Percentiles rank a stretch among this genome's conserved stretches.
These are phyloP conservation scores for Cosmopolites sordidus DNA, from an alignment of 2,888 invertebrate genomes.

Conservation along the genomic window DNA sequence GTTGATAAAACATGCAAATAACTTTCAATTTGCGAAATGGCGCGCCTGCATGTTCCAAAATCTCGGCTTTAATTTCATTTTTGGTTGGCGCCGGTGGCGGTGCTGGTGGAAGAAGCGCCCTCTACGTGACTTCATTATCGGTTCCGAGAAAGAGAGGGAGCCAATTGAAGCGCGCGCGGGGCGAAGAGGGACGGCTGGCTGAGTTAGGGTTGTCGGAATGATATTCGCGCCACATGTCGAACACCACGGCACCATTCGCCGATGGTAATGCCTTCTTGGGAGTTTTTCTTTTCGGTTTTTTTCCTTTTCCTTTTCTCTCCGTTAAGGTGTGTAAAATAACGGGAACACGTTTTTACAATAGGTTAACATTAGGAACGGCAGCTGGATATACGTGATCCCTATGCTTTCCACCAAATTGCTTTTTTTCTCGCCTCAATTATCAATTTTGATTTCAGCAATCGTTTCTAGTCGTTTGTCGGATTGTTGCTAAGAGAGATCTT, in stretches of 20 bases:
- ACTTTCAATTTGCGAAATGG: slow-evolving; percentile 24
- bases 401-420: no score
- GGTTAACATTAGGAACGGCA: slow-evolving; percentile 9
- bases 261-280: slow-evolving; percentile 21
- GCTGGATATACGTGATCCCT: not conserved
- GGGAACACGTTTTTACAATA: slow-evolving; percentile 20
- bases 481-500: no score
- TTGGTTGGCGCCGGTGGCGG: slow-evolving; percentile 17
- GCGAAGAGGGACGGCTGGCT: not conserved
- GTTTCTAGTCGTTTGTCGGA: no score
- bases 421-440: no score
- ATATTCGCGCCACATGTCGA: slow-evolving; percentile 25
- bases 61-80: slow-evolving; percentile 25
- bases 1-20: slow-evolving; percentile 25
- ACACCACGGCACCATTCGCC: not conserved
- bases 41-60: slow-evolving; percentile 21
- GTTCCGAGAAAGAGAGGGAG: not conserved
- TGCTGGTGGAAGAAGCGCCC: slow-evolving; percentile 8
- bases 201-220: slow-evolving; percentile 6
- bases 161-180: no score
- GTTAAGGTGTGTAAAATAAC: slow-evolving; percentile 19
- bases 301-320: slow-evolving; percentile 1
- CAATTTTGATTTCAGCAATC: no score
- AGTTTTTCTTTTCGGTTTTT: slow-evolving; percentile 9
- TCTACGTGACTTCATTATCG: slow-evolving; percentile 28